phyloP scores from a whole-genome alignment of 2,888 invertebrate species.

The Hipparchia semele region DNA sequence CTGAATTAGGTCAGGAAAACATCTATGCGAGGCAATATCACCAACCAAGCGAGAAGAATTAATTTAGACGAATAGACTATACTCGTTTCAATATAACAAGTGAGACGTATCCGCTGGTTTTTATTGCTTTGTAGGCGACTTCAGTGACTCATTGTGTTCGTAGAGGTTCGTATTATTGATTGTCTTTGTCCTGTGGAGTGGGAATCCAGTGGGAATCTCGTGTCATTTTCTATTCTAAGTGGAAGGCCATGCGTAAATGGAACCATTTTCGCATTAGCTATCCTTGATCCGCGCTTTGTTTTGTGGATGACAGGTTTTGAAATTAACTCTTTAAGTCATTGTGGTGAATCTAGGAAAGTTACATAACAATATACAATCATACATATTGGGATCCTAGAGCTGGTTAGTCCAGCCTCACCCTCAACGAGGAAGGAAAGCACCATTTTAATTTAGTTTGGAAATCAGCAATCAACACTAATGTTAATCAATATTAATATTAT shows the following conservation, averaged over 20 bases:
- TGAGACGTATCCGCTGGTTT: constrained; percentile 55
- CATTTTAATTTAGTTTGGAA: too few species aligned
- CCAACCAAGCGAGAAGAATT: constrained; percentile 46
- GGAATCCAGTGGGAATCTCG: constrained; percentile 11
- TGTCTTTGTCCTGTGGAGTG: constrained; percentile 23
- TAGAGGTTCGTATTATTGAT: constrained; percentile 29
- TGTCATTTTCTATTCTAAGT: constrained; percentile 9
- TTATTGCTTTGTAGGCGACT: constrained; percentile 37
- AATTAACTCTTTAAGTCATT: too few species aligned
- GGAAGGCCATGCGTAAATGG: constrained; percentile 7
- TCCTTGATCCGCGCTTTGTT: too few species aligned
- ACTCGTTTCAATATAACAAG: constrained; percentile 51
- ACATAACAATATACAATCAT: too few species aligned
- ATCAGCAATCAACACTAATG: too few species aligned
- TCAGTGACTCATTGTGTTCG: constrained; percentile 32
- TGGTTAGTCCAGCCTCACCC: too few species aligned
- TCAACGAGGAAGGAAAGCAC: too few species aligned
- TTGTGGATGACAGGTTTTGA: too few species aligned
- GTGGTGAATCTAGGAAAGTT: too few species aligned
- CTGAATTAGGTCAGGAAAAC: background rate
- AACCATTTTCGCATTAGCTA: background rate
- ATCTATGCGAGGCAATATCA: background rate
- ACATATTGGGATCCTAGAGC: too few species aligned
- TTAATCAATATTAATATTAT: too few species aligned
- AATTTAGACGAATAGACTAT: constrained; percentile 57